Evolutionary conservation across 2,113 vertebrate species (phyloP), one percentile per base, ranked within the genome.

Genomic region (Caranx melampygus): DNA sequence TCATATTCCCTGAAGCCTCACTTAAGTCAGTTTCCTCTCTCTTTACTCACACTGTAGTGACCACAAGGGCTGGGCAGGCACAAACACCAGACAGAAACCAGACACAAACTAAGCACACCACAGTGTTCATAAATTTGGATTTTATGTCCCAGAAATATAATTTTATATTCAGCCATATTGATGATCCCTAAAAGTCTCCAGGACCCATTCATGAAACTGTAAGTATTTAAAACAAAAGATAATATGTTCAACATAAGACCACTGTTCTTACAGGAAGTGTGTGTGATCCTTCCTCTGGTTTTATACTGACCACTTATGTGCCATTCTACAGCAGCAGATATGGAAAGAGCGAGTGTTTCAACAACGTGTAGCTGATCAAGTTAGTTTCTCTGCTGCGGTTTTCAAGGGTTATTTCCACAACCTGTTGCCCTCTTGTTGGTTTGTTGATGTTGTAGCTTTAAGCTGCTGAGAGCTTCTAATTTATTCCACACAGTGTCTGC

Each of bases 361-460:
- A 4, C n/a, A 14, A 37, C 57, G 15, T 81, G 40, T 14, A 59
- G 13, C 49, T 37, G 49, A 34, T 63, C n/a, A 57, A 60, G 16
- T 71, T 37, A 1, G 15, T 35, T 66, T 72, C 12, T 54, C 68
- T 21, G 54, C 54, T 60, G 52, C 52, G 63, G 3, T n/a, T 37
- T 20, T 61, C 18, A 40, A 15, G n/a, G 35, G 59, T 51, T 35
- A 64, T 70, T 8, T 40, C 0, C 10, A 26, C 82, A 71, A 34
- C 20, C 31, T 55, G n/a, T 71, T 3, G 1, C n/a, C 69, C 18
- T 63, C 33, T 31, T 54, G 72, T 37, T 44, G 16, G 55, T 75
- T 66, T 55, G 42, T 34, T 54, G 42, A 8, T 45, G 72, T 37
- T 34, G 72, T 62, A 72, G 33, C 61, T 67, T 72, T 58, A 57